These are phyloP conservation scores for Equus quagga DNA, from an alignment of 2,113 vertebrate genomes.

Conservation along the genomic window DNA sequence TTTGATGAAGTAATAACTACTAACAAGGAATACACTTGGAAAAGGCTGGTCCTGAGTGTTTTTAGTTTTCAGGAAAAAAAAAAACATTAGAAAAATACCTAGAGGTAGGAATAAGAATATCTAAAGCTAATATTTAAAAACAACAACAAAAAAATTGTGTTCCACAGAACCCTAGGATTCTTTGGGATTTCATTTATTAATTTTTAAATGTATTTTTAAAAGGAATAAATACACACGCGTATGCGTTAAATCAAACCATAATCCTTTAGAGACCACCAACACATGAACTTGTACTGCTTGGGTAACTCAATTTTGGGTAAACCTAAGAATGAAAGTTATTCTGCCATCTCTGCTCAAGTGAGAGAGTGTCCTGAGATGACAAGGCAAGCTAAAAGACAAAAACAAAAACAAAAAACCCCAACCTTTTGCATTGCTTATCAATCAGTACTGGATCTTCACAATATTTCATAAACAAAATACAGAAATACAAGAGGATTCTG, in stretches of 20 bases:
- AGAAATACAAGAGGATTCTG: constrained; percentile 7
- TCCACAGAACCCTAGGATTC: not conserved
- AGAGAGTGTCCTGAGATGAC: not conserved
- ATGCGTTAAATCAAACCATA: not conserved
- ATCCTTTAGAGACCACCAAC: not conserved
- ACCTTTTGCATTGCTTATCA: not conserved
- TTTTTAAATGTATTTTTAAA: not conserved
- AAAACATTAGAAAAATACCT: not conserved
- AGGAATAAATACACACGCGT: not conserved
- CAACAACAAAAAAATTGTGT: not conserved
- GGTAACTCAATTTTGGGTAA: not conserved
- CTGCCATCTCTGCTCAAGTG: not conserved
- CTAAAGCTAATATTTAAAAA: not conserved
- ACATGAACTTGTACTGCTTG: not conserved
- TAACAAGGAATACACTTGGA: not conserved
- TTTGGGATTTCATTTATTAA: not conserved
- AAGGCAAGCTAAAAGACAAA: constrained; percentile 17
- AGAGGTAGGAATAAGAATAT: not conserved
- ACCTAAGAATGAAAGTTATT: not conserved
- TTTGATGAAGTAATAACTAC: constrained; percentile 3
- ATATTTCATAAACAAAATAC: constrained; percentile 7
- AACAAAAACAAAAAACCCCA: not conserved
- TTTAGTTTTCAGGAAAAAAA: not conserved
- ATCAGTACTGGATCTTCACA: not conserved
- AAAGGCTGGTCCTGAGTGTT: not conserved